Evolutionary conservation across 2,888 invertebrate species (phyloP).

Genomic region (Lasius platythorax): DNA sequence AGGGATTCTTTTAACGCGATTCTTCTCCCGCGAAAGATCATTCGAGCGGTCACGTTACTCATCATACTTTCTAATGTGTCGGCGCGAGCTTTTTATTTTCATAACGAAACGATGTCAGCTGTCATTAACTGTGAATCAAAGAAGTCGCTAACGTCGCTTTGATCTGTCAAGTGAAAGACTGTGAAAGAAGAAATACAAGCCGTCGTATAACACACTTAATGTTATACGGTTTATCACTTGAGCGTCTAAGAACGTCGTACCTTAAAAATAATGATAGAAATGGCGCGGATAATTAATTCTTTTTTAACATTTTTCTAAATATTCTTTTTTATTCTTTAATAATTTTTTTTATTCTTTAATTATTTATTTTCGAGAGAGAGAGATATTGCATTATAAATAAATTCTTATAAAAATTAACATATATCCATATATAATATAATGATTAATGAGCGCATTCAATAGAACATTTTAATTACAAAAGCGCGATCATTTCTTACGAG

Average conservation of each 20-base stretch:
- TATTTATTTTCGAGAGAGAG: background rate
- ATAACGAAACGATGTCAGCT: slow-evolving; percentile 41
- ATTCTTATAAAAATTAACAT: slow-evolving; percentile 4
- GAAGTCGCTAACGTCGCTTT: slow-evolving; percentile 1
- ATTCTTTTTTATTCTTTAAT: background rate
- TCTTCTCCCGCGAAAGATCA: slow-evolving; percentile 72
- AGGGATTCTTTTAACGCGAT: slow-evolving; percentile 77
- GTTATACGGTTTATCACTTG: background rate
- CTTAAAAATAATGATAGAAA: background rate
- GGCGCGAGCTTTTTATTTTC: slow-evolving; percentile 48
- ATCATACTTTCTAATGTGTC: slow-evolving; percentile 75
- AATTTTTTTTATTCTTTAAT: background rate
- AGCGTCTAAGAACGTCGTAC: background rate
- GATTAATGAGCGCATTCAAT: background rate
- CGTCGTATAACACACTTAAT: background rate
- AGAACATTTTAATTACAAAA: background rate
- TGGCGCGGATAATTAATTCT: background rate
- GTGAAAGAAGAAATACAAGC: background rate
- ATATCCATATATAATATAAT: background rate
- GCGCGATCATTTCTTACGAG: background rate
- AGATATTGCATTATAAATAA: background rate
- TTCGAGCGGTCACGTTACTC: slow-evolving; percentile 68
- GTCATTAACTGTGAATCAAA: slow-evolving; percentile 43
- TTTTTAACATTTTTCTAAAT: background rate
- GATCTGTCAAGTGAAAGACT: slow-evolving; percentile 20